A percentile compares a stretch with the other conserved stretches of the same genome.
phyloP scores from a whole-genome alignment of 92 coral and sea anemone genomes.

The Paragorgia papillata region DNA sequence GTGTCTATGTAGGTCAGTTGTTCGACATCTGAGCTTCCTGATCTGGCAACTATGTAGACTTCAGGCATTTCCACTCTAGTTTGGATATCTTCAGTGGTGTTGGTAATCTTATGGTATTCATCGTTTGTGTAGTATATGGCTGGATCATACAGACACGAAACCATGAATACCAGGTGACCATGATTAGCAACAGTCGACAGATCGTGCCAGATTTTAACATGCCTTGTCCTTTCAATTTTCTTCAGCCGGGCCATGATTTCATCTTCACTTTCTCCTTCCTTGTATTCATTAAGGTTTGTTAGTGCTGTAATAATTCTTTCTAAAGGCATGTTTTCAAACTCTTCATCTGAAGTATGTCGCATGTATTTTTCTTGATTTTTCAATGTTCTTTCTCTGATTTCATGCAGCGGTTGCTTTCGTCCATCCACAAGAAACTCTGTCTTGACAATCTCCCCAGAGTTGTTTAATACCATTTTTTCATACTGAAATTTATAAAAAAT shows the following conservation, averaged over 20 bases:
- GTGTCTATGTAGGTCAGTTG: constrained; percentile 42
- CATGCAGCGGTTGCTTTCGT: neutral
- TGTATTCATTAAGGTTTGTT: neutral
- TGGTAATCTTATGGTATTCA: neutral
- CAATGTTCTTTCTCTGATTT: neutral
- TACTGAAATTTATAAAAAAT: neutral
- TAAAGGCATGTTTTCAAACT: neutral
- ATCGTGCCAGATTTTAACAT: too few relatives aligned
- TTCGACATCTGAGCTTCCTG: constrained; percentile 41
- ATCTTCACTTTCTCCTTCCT: constrained; percentile 7
- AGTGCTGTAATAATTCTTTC: neutral
- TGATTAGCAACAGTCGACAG: constrained; percentile 59
- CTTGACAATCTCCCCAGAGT: constrained; percentile 1
- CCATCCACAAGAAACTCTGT: constrained; percentile 4
- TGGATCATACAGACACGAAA: too few relatives aligned
- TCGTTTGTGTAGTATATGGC: too few relatives aligned
- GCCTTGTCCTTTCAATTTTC: too few relatives aligned
- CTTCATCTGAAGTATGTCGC: neutral
- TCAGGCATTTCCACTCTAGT: constrained; percentile 47
- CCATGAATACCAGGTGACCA: constrained; percentile 58
- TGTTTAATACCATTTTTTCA: constrained; percentile 5
- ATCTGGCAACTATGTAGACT: constrained; percentile 52
- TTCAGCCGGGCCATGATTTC: constrained; percentile 42
- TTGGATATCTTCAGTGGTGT: constrained; percentile 47
- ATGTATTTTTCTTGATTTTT: constrained; percentile 1